Percentiles rank a stretch among this genome's conserved stretches.
These are phyloP conservation scores for Timandra comae DNA, from an alignment of 2,888 invertebrate species.

Conservation along the genomic window DNA sequence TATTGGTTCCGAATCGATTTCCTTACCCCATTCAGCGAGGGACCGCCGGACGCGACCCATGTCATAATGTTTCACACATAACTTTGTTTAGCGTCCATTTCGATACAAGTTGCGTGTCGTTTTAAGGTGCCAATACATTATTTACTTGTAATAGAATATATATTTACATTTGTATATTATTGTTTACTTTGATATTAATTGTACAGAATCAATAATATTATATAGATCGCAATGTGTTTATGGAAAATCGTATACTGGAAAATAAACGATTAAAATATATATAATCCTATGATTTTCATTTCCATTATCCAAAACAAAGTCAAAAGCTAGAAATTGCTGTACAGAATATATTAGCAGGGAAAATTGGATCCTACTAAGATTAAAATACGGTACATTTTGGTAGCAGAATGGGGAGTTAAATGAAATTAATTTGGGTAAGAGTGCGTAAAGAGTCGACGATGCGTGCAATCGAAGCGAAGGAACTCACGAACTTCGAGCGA, in stretches of 20 bases:
- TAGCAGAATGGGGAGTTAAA: slow-evolving; percentile 26
- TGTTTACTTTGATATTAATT: slow-evolving; percentile 70
- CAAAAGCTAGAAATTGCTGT: slow-evolving; percentile 24
- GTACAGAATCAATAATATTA: slow-evolving; percentile 55
- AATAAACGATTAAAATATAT: slow-evolving; percentile 55
- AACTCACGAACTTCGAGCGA: slow-evolving; percentile 21
- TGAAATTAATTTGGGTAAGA: slow-evolving; percentile 46
- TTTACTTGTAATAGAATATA: slow-evolving; percentile 46
- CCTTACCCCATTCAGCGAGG: slow-evolving; percentile 7
- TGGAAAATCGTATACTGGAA: slow-evolving; percentile 65
- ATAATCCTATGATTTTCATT: slow-evolving; percentile 38
- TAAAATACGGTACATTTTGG: slow-evolving; percentile 21
- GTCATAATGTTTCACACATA: slow-evolving; percentile 15
- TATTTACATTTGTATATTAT: slow-evolving; percentile 70
- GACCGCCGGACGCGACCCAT: slow-evolving; percentile 3
- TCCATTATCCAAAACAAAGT: slow-evolving; percentile 19
- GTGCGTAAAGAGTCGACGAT: slow-evolving; percentile 37
- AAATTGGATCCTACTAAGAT: slow-evolving; percentile 7
- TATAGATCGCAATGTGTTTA: slow-evolving; percentile 67
- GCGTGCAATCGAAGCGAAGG: slow-evolving; percentile 33
- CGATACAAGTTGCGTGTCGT: slow-evolving; percentile 41
- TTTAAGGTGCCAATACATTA: slow-evolving; percentile 64
- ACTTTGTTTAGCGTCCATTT: slow-evolving; percentile 50
- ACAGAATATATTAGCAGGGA: slow-evolving; percentile 4
- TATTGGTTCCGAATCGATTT: slow-evolving; percentile 18